These are phyloP conservation scores for Amphiprion clarkii DNA, from an alignment of 2,797 vertebrate species.

Conservation along the genomic window DNA sequence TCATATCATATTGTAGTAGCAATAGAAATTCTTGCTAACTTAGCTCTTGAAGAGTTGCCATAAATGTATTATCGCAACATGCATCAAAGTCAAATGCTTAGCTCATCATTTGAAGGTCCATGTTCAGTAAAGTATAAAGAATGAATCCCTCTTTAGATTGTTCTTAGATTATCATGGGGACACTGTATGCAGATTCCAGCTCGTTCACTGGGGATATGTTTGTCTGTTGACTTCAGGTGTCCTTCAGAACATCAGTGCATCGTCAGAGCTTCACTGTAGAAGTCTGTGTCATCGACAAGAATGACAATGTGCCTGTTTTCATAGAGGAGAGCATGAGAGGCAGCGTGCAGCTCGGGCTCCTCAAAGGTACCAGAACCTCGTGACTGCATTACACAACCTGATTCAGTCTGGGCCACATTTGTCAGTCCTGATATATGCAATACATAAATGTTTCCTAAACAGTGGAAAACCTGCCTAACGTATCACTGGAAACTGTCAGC, in stretches of 20 bases:
- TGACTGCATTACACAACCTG: neutral
- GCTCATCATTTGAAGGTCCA: neutral
- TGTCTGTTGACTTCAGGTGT: constrained; percentile 71
- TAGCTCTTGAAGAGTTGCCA: neutral
- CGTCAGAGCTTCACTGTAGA: constrained; percentile 82
- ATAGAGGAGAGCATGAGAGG: constrained; percentile 83
- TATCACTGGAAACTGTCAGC: constrained; percentile 3
- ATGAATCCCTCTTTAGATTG: neutral
- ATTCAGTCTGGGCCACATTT: constrained; percentile 9
- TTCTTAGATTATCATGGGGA: neutral
- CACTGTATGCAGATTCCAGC: neutral
- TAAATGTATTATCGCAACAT: neutral
- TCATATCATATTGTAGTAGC: neutral
- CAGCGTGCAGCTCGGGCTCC: constrained; percentile 85
- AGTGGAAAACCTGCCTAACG: neutral
- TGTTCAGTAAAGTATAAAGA: constrained; percentile 9
- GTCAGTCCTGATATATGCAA: neutral
- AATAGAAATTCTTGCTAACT: neutral
- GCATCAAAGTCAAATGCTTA: neutral
- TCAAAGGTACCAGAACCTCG: constrained; percentile 79
- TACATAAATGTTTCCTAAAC: neutral
- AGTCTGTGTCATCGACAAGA: constrained; percentile 87
- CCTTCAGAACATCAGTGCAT: constrained; percentile 78
- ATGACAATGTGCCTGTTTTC: constrained; percentile 86
- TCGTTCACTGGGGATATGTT: neutral